These are phyloP conservation scores for Catocala sponsa DNA, from an alignment of 2,888 invertebrate genomes.

Conservation along the genomic window DNA sequence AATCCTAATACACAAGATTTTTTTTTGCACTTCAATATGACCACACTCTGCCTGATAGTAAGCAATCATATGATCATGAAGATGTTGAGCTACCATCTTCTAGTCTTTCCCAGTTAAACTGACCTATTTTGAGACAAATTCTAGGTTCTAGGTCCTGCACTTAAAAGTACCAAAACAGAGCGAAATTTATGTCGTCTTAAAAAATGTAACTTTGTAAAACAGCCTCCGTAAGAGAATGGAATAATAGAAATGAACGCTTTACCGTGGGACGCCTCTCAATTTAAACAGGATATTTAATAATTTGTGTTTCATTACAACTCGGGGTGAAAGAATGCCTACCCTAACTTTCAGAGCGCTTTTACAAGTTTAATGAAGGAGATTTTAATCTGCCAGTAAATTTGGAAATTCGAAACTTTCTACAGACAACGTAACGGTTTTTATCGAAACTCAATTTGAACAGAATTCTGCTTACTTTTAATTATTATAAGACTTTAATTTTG, in stretches of 20 bases:
- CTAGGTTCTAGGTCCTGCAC: no score
- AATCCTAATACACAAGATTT: no score
- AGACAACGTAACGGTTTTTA: slow-evolving; percentile 29
- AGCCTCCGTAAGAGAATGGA: slow-evolving; percentile 6
- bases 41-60: no score
- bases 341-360: slow-evolving; percentile 25
- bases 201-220: slow-evolving; percentile 3
- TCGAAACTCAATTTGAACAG: slow-evolving; percentile 9
- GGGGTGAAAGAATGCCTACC: slow-evolving; percentile 27
- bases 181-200: background rate
- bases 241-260: slow-evolving; percentile 7
- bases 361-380: slow-evolving; percentile 40
- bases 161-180: no score
- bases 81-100: no score
- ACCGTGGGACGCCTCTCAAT: slow-evolving; percentile 7
- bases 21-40: no score
- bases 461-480: slow-evolving; percentile 10
- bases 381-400: slow-evolving; percentile 41
- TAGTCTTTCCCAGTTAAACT: no score
- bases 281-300: slow-evolving; percentile 28
- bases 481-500: background rate
- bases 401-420: slow-evolving; percentile 27
- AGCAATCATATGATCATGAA: no score
- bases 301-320: slow-evolving; percentile 29
- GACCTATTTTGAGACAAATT: no score